Conservation (phyloP, 2,113 vertebrate species). For the Puntigrus tetrazona region DNA sequence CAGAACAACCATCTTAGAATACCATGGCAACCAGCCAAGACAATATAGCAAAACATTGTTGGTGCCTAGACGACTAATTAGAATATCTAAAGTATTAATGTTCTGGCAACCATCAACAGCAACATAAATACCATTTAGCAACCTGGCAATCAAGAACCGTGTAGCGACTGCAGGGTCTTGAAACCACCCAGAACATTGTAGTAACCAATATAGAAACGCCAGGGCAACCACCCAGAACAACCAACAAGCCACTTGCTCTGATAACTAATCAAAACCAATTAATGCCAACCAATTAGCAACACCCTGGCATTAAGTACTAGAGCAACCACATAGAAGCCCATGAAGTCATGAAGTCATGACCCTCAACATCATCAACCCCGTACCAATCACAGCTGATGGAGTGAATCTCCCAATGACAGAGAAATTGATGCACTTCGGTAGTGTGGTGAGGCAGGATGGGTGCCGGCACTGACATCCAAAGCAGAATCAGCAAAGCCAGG, state of each 20-base stretch:
- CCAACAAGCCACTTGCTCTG: background rate
- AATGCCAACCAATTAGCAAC: background rate
- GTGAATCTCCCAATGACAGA: too few species aligned
- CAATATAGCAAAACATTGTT: background rate
- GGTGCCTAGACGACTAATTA: background rate
- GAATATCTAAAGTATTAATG: too few species aligned
- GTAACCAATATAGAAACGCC: background rate
- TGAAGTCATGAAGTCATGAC: too few species aligned
- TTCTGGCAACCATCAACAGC: background rate
- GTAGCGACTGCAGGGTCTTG: background rate
- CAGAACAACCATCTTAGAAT: background rate
- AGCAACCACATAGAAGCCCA: too few species aligned
- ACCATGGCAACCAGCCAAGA: background rate
- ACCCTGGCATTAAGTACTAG: background rate
- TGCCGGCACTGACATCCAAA: too few species aligned
- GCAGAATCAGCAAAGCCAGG: too few species aligned
- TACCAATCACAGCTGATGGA: too few species aligned
- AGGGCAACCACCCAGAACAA: background rate
- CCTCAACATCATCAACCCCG: too few species aligned
- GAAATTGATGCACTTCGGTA: too few species aligned
- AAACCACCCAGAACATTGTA: background rate
- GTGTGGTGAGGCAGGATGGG: too few species aligned
- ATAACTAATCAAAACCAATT: background rate
- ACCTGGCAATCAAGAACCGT: background rate
- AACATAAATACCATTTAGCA: background rate